Conservation (phyloP, 1,140 invertebrate genomes). For the Panonychus citri region DNA sequence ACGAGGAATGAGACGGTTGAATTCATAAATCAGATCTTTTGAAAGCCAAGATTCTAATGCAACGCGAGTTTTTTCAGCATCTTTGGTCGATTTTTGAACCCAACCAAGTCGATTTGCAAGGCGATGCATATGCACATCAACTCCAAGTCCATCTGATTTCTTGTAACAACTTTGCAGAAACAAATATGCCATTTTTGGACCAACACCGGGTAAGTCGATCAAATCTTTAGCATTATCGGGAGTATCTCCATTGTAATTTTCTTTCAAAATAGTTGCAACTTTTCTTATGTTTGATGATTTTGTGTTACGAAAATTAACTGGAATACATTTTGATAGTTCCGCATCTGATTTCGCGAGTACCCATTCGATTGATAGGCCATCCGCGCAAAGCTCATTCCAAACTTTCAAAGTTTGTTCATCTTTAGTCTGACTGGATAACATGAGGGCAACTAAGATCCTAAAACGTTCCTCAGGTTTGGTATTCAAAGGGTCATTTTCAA, state of each 20-base stretch:
- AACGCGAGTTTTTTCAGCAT: conserved; percentile 60
- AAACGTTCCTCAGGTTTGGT: conserved; percentile 48
- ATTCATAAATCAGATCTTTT: conserved; percentile 53
- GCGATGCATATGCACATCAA: conserved; percentile 87
- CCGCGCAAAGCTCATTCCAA: conserved; percentile 43
- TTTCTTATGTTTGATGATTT: conserved; percentile 80
- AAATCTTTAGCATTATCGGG: conserved; percentile 54
- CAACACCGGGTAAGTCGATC: conserved; percentile 68
- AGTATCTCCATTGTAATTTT: conserved; percentile 65
- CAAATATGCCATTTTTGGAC: conserved; percentile 92
- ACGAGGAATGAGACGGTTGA: conserved; percentile 77
- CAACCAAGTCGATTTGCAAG: conserved; percentile 76
- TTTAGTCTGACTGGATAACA: conserved; percentile 93
- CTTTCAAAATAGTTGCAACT: conserved; percentile 49
- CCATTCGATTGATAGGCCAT: conserved; percentile 45
- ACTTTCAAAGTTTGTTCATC: conserved; percentile 78
- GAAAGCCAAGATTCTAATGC: conserved; percentile 70
- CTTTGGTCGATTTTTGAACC: conserved; percentile 49
- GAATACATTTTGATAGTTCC: conserved; percentile 57
- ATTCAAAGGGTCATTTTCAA: conserved; percentile 49
- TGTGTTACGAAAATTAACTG: conserved; percentile 77
- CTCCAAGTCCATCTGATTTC: conserved; percentile 62
- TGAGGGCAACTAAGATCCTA: conserved; percentile 66
- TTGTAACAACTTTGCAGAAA: conserved; percentile 85
- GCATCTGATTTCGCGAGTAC: conserved; percentile 31